A percentile compares a stretch with the other conserved stretches of the same genome.
Conservation (phyloP, 2,888 invertebrate genomes). For the Halictus quadricinctus region DNA sequence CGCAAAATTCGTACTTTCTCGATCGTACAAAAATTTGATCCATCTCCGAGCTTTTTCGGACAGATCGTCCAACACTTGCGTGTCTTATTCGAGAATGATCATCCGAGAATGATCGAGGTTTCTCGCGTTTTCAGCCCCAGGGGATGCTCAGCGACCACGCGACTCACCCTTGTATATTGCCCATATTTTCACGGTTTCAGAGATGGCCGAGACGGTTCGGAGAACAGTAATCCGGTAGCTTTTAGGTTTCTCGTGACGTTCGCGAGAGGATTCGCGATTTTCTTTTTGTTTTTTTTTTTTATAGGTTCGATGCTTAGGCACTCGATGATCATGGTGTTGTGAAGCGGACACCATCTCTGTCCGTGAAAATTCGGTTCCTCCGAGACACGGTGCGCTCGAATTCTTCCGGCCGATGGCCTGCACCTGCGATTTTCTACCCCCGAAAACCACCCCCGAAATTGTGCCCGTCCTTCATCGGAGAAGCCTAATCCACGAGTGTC, state of each 20-base stretch:
- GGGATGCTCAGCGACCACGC: conserved; percentile 57
- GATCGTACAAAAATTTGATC: background rate
- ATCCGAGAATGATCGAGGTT: conserved; percentile 50
- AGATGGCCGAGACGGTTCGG: background rate
- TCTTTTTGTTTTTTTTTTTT: too few species aligned
- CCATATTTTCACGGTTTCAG: conserved; percentile 9
- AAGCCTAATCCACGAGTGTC: background rate
- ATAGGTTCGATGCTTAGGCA: background rate
- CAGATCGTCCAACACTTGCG: conserved; percentile 2
- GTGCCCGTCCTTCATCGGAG: background rate
- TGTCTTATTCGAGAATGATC: conserved; percentile 25
- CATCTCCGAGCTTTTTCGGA: background rate
- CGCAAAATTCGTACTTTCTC: background rate
- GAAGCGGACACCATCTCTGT: background rate
- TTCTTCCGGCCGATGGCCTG: conserved; percentile 6
- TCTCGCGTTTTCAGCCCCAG: conserved; percentile 73
- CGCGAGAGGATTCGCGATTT: background rate
- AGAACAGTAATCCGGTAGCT: background rate
- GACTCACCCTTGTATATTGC: conserved; percentile 37
- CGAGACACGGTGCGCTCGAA: background rate
- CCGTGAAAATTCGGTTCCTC: background rate
- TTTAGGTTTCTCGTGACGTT: background rate
- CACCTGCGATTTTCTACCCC: background rate
- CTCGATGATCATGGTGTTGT: background rate
- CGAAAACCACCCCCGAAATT: background rate